Evolutionary conservation across 2,113 vertebrate species (phyloP).

Genomic region (Chaetodon auriga): DNA sequence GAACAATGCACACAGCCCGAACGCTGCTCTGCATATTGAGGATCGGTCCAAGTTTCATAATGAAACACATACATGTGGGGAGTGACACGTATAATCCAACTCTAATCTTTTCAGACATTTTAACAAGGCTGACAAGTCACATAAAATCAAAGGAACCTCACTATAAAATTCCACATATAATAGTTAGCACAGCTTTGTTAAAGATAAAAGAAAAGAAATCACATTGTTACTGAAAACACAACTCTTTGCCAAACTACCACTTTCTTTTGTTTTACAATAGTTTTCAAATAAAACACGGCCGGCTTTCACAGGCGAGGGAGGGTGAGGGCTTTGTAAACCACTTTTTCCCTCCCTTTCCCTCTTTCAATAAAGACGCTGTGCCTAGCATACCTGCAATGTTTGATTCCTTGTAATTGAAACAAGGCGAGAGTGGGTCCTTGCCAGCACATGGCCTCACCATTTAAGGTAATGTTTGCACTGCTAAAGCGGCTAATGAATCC

Average conservation of each 20-base stretch:
- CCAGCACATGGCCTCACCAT: conserved; percentile 84
- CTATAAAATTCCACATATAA: conserved; percentile 71
- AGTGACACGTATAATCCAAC: conserved; percentile 69
- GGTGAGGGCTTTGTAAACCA: conserved; percentile 67
- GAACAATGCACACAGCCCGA: conserved; percentile 38
- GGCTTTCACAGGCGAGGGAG: conserved; percentile 63
- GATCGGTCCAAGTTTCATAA: conserved; percentile 57
- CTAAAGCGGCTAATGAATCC: conserved; percentile 85
- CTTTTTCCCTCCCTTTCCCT: conserved; percentile 53
- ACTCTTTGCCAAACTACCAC: conserved; percentile 77
- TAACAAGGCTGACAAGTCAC: conserved; percentile 78
- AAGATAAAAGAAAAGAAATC: conserved; percentile 55
- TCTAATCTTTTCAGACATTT: conserved; percentile 78
- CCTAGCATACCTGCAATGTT: conserved; percentile 84
- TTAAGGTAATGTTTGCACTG: conserved; percentile 86
- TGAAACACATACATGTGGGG: conserved; percentile 66
- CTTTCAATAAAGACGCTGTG: conserved; percentile 75
- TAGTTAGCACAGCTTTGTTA: conserved; percentile 68
- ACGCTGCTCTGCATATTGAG: conserved; percentile 31
- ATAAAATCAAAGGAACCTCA: conserved; percentile 77
- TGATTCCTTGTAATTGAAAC: conserved; percentile 86
- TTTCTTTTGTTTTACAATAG: conserved; percentile 75
- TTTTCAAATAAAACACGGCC: conserved; percentile 74
- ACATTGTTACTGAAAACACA: conserved; percentile 72
- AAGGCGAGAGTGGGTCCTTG: conserved; percentile 77